phyloP scores from a whole-genome alignment of 2,888 invertebrate genomes.

The Blastobasis adustella region DNA sequence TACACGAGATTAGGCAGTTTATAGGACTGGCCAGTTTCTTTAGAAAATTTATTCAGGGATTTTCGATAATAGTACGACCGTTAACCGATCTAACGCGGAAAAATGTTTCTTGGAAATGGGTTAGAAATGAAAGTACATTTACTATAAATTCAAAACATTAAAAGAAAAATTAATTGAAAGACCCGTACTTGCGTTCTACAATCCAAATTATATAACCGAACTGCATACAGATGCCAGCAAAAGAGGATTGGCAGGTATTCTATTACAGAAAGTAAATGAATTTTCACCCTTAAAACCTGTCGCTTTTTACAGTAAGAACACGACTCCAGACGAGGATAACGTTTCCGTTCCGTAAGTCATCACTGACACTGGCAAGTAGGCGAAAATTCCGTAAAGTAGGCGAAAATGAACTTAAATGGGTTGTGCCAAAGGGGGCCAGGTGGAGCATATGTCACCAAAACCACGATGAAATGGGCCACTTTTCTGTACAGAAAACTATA shows the following conservation, averaged over 20 bases:
- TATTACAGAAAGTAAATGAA: slow-evolving; percentile 17
- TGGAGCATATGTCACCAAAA: too few relatives aligned
- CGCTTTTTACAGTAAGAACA: slow-evolving; percentile 10
- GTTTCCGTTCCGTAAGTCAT: too few relatives aligned
- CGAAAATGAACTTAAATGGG: too few relatives aligned
- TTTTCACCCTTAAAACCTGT: slow-evolving; percentile 1
- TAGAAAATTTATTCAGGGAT: slow-evolving; percentile 16
- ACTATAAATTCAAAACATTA: slow-evolving; percentile 15
- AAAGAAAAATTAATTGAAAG: slow-evolving; percentile 13
- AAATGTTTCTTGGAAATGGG: slow-evolving; percentile 12
- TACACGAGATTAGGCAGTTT: slow-evolving; percentile 9
- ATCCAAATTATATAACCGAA: slow-evolving; percentile 14
- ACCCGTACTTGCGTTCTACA: slow-evolving; percentile 22
- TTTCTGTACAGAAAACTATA: too few relatives aligned
- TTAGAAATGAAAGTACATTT: slow-evolving; percentile 13
- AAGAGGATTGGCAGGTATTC: slow-evolving; percentile 20
- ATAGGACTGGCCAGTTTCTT: slow-evolving; percentile 18
- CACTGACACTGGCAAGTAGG: too few relatives aligned
- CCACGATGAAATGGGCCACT: too few relatives aligned
- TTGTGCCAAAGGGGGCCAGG: too few relatives aligned
- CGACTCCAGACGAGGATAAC: slow-evolving; percentile 5
- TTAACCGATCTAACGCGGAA: slow-evolving; percentile 16
- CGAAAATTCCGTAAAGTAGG: too few relatives aligned
- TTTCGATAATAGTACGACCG: slow-evolving; percentile 13
- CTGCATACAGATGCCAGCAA: slow-evolving; percentile 30